A percentile compares a stretch with the other conserved stretches of the same genome.
These are phyloP conservation scores for Conchocele bisecta DNA, from an alignment of 2,888 invertebrate species.

Conservation along the genomic window DNA sequence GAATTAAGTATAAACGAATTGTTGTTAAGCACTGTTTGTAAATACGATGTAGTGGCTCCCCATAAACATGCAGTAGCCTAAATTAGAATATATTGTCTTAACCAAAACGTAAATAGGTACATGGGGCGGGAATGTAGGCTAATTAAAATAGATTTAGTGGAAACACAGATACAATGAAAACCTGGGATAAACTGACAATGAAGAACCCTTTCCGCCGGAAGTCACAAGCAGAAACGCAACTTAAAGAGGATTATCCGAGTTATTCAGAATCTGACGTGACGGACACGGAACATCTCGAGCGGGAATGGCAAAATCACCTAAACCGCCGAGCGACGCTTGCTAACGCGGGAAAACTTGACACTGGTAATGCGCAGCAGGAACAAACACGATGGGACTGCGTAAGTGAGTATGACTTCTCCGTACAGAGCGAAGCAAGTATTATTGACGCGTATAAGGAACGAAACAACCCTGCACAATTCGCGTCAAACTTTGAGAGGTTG, in stretches of 20 bases:
- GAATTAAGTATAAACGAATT: too few species aligned
- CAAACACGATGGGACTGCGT: conserved; percentile 40
- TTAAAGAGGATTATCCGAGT: conserved; percentile 45
- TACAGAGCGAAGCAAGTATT: conserved; percentile 39
- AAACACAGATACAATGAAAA: too few species aligned
- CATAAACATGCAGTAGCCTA: too few species aligned
- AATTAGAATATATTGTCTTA: too few species aligned
- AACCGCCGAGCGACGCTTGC: conserved; percentile 22
- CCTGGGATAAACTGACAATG: too few species aligned
- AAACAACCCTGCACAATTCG: background rate
- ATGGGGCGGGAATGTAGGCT: too few species aligned
- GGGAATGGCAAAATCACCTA: conserved; percentile 34
- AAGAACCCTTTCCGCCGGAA: conserved; percentile 25
- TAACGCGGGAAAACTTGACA: background rate
- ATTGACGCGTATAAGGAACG: conserved; percentile 36
- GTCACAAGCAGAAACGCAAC: conserved; percentile 13
- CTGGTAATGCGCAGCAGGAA: background rate
- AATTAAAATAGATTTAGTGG: too few species aligned
- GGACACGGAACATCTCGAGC: conserved; percentile 39
- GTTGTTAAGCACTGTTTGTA: too few species aligned
- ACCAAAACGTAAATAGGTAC: too few species aligned
- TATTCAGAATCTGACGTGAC: conserved; percentile 23
- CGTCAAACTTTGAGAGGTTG: conserved; percentile 23
- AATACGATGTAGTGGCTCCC: too few species aligned
- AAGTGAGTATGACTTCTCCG: conserved; percentile 46